These are phyloP conservation scores for Catalaphyllia jardinei DNA, from an alignment of 64 coral and sea anemone species.

Conservation along the genomic window DNA sequence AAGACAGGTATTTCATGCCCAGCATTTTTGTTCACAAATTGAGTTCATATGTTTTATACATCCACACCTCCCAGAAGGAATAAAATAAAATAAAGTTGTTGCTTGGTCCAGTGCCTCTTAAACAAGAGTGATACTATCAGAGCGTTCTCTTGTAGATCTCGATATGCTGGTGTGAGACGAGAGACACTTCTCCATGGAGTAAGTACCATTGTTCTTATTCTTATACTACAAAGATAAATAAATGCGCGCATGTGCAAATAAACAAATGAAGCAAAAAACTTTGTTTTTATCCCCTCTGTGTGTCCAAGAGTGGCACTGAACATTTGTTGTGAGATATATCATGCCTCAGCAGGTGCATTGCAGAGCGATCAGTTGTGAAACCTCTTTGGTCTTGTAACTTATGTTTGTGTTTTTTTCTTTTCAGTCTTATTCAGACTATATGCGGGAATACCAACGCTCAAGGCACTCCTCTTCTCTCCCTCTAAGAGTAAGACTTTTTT, in stretches of 20 bases:
- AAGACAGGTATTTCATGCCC: slow-evolving; percentile 22
- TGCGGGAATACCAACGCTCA: slow-evolving; percentile 67
- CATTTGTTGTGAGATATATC: too few species aligned
- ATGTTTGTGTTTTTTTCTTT: background rate
- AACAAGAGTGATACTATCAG: background rate
- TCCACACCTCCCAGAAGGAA: background rate
- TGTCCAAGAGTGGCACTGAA: too few species aligned
- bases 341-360: background rate
- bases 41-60: too few species aligned
- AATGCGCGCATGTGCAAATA: too few species aligned
- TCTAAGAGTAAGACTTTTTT: slow-evolving; percentile 4
- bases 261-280: too few species aligned
- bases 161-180: slow-evolving; percentile 66
- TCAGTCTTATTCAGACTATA: slow-evolving; percentile 76
- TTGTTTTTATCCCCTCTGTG: too few species aligned
- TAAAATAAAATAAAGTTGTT: too few species aligned
- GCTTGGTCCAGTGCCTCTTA: background rate
- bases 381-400: background rate
- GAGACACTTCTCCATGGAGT: slow-evolving; percentile 80
- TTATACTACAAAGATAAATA: too few species aligned
- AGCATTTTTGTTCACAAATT: background rate
- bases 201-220: background rate
- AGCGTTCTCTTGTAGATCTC: slow-evolving; percentile 30
- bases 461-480: slow-evolving; percentile 48
- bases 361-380: background rate